phyloP scores from a whole-genome alignment of 2,797 vertebrate genomes.

The Bufotes viridis region DNA sequence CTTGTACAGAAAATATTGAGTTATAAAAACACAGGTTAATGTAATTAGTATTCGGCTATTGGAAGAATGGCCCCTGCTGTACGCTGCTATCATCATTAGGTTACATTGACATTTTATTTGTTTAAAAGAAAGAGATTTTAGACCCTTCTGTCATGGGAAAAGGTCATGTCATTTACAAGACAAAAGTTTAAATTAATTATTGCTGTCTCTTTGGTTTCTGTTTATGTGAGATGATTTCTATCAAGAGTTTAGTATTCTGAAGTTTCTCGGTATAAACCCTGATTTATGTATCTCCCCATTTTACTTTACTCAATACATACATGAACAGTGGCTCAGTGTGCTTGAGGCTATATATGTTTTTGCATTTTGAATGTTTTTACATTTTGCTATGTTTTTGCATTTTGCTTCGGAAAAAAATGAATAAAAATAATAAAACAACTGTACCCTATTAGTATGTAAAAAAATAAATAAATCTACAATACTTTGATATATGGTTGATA shows the following conservation, averaged over 20 bases:
- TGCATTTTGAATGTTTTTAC: too few species aligned
- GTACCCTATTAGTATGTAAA: too few species aligned
- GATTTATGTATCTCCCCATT: not conserved
- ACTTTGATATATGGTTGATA: too few species aligned
- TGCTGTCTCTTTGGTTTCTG: not conserved
- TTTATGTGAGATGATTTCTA: not conserved
- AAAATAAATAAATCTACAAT: too few species aligned
- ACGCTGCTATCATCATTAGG: not conserved
- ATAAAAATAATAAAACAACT: too few species aligned
- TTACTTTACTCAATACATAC: not conserved
- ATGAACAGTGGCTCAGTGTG: too few species aligned
- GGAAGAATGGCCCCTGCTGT: not conserved
- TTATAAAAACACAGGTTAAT: not conserved
- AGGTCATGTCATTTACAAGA: slow-evolving; percentile 16
- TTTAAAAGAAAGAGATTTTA: slow-evolving; percentile 23
- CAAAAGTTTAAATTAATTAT: slow-evolving; percentile 25
- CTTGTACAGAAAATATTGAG: not conserved
- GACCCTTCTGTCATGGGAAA: slow-evolving; percentile 25
- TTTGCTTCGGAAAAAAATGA: too few species aligned
- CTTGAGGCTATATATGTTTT: too few species aligned
- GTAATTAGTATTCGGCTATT: not conserved
- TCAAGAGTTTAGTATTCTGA: not conserved
- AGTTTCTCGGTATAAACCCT: not conserved
- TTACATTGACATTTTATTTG: slow-evolving; percentile 37
- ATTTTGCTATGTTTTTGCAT: too few species aligned